phyloP scores from a whole-genome alignment of 1,140 invertebrate species.

The Dreissena polymorpha region DNA sequence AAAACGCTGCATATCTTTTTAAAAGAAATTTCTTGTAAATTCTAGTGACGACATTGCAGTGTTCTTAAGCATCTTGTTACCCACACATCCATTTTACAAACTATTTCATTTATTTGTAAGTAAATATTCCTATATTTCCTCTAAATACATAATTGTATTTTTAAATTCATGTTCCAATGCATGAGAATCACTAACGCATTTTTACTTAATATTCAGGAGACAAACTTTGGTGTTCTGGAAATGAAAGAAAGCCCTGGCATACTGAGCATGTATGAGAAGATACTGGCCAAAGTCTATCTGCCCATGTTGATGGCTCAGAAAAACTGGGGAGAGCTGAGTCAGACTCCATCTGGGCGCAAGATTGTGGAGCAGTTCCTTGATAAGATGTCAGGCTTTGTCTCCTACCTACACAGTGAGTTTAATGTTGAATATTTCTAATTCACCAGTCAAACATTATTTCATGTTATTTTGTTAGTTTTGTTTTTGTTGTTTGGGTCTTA shows the following conservation, averaged over 20 bases:
- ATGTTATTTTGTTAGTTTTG: no score
- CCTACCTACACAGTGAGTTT: constrained; percentile 66
- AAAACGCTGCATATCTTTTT: no score
- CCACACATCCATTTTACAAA: no score
- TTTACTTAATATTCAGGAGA: constrained; percentile 52
- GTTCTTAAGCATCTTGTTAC: no score
- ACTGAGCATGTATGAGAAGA: constrained; percentile 62
- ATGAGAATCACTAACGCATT: no score
- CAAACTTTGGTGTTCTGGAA: constrained; percentile 64
- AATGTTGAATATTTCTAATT: neutral
- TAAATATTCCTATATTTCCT: no score
- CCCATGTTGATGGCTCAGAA: constrained; percentile 57
- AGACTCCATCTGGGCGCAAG: constrained; percentile 60
- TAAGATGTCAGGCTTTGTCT: constrained; percentile 62
- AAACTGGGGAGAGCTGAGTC: constrained; percentile 61
- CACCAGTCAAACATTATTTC: neutral
- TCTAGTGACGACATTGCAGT: no score
- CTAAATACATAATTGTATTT: no score
- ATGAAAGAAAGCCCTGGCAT: constrained; percentile 56
- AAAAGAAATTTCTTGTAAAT: no score
- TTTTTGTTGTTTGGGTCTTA: no score
- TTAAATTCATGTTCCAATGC: no score
- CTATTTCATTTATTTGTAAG: no score
- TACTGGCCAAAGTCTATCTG: constrained; percentile 61
- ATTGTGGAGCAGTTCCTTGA: constrained; percentile 64